Conservation (phyloP, 2,888 invertebrate species). For the Laothoe populi region DNA sequence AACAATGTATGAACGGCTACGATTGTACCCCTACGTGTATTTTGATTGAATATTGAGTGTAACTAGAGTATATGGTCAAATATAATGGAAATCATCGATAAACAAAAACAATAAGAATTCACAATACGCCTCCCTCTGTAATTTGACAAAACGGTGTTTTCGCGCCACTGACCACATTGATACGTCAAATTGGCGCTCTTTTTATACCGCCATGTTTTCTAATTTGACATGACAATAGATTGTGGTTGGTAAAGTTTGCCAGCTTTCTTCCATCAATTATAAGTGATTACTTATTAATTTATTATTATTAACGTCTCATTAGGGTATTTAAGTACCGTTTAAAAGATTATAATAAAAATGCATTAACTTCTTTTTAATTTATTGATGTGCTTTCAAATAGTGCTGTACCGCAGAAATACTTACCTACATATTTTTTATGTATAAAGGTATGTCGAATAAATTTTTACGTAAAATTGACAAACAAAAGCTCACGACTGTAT, state of each 20-base stretch:
- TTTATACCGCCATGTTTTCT: background rate
- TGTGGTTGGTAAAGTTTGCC: background rate
- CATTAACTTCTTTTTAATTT: background rate
- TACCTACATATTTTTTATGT: too few species aligned
- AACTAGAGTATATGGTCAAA: background rate
- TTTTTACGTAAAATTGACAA: too few species aligned
- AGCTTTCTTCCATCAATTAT: background rate
- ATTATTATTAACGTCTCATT: background rate
- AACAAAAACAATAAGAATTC: constrained; percentile 1
- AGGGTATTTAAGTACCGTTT: background rate
- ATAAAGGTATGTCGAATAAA: too few species aligned
- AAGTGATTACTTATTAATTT: too few species aligned
- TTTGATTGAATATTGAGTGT: background rate
- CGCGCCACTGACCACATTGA: constrained; percentile 4
- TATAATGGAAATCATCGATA: background rate
- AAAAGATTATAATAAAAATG: background rate
- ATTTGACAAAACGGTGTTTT: constrained; percentile 8
- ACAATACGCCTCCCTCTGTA: background rate
- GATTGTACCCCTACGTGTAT: too few species aligned
- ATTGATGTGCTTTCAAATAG: too few species aligned
- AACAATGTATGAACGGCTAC: too few species aligned
- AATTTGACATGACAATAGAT: constrained; percentile 2
- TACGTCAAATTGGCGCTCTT: background rate
- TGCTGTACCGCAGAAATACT: too few species aligned
- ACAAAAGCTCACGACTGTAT: too few species aligned